phyloP scores from a whole-genome alignment of 2,113 vertebrate genomes.

The Erpornis zantholeuca region DNA sequence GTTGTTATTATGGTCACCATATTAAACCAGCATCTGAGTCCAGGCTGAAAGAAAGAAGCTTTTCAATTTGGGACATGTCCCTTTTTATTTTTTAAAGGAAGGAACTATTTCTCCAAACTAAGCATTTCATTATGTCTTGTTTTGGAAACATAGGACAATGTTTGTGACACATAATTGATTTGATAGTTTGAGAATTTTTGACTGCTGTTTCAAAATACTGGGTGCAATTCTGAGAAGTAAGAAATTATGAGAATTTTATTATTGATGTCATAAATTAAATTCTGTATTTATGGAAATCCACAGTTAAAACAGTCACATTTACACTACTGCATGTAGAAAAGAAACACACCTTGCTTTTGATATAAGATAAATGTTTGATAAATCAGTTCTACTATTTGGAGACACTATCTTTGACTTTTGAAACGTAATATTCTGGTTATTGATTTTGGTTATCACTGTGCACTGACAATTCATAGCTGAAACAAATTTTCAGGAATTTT shows the following conservation, averaged over 20 bases:
- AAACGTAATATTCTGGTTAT: not conserved
- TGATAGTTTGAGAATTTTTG: not conserved
- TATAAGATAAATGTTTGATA: not conserved
- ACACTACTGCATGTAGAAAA: not conserved
- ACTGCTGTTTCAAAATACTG: not conserved
- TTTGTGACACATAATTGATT: not conserved
- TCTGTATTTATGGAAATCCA: not conserved
- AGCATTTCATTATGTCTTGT: not conserved
- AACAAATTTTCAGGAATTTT: not conserved
- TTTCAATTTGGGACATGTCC: not conserved
- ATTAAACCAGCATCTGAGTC: not conserved
- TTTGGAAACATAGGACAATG: not conserved
- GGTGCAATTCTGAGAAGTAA: not conserved
- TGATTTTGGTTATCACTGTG: not conserved
- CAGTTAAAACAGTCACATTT: not conserved
- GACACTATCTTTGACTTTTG: not conserved
- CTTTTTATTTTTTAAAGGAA: not conserved
- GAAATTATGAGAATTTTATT: not conserved
- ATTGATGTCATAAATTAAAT: not conserved
- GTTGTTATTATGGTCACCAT: not conserved
- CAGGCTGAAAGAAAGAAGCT: not conserved
- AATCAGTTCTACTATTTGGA: not conserved
- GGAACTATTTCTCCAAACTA: not conserved
- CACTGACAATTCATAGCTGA: not conserved
- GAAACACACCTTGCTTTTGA: not conserved